A percentile compares a stretch with the other conserved stretches of the same genome.
phyloP scores from a whole-genome alignment of 2,888 invertebrate species.

The Linnaemya vulpina region DNA sequence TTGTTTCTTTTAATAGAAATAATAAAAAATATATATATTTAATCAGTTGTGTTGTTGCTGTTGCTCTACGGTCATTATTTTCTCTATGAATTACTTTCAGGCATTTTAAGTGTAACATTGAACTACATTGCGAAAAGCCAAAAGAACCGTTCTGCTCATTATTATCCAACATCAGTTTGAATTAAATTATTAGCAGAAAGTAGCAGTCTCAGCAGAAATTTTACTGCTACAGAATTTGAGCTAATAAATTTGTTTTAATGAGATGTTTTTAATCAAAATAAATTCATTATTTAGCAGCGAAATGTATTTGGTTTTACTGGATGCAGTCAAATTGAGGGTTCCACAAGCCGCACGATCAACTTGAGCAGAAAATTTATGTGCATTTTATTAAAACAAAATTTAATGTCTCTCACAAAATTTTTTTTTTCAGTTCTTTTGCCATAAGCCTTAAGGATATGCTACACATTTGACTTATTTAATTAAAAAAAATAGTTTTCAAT shows the following conservation, averaged over 20 bases:
- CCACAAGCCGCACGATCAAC: too few relatives aligned
- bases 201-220: neutral
- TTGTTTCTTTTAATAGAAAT: neutral
- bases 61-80: constrained; percentile 43
- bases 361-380: too few relatives aligned
- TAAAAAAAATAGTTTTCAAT: too few relatives aligned
- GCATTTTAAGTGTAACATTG: constrained; percentile 58
- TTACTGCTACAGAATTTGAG: neutral
- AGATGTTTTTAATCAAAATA: neutral
- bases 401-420: too few relatives aligned
- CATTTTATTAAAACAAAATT: too few relatives aligned
- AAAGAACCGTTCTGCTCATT: constrained; percentile 26
- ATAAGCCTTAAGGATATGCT: too few relatives aligned
- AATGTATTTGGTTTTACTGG: too few relatives aligned
- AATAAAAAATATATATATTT: neutral
- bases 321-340: too few relatives aligned
- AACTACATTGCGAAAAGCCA: constrained; percentile 47
- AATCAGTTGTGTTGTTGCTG: constrained; percentile 23
- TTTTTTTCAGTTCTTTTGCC: too few relatives aligned
- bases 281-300: too few relatives aligned
- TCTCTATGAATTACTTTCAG: constrained; percentile 36
- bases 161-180: constrained; percentile 23
- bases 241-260: neutral
- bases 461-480: too few relatives aligned
- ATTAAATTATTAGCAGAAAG: neutral